These are phyloP conservation scores for Holothuria scabra DNA, from an alignment of 53 echinoderm and acorn worm species.

Conservation along the genomic window DNA sequence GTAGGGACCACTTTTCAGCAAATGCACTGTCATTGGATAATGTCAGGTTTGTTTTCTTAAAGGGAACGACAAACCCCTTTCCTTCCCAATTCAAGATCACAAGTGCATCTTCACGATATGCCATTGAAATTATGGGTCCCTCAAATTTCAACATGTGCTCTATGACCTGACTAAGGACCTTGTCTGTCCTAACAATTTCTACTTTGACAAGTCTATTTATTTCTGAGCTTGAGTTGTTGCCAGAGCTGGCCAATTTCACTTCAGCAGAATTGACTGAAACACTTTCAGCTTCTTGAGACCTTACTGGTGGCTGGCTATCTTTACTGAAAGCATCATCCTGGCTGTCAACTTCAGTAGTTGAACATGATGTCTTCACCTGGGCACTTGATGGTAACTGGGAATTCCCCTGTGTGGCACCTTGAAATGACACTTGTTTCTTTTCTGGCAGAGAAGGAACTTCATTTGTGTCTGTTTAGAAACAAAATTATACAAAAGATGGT, in stretches of 20 bases:
- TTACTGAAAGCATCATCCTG: too few relatives aligned
- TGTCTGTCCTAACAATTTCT: background rate
- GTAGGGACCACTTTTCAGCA: background rate
- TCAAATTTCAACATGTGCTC: background rate
- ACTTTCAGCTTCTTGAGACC: too few relatives aligned
- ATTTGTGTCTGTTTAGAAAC: too few relatives aligned
- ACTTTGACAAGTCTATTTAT: background rate
- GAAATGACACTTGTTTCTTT: too few relatives aligned
- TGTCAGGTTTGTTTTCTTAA: background rate
- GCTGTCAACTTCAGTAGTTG: background rate
- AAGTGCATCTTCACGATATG: background rate
- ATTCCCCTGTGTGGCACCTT: too few relatives aligned
- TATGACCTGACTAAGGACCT: background rate
- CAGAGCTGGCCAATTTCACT: too few relatives aligned
- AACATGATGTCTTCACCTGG: background rate
- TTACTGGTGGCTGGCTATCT: too few relatives aligned
- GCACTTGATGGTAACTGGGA: background rate
- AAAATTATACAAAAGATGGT: too few relatives aligned
- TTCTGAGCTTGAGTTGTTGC: too few relatives aligned
- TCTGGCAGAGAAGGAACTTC: too few relatives aligned
- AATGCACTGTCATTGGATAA: background rate
- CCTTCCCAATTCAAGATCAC: slow-evolving; percentile 14
- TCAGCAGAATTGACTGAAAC: too few relatives aligned
- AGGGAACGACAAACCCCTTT: slow-evolving; percentile 6
- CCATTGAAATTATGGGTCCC: background rate